Evolutionary conservation across 2,888 invertebrate genomes (phyloP).

Genomic region (Calliphora vomitoria): DNA sequence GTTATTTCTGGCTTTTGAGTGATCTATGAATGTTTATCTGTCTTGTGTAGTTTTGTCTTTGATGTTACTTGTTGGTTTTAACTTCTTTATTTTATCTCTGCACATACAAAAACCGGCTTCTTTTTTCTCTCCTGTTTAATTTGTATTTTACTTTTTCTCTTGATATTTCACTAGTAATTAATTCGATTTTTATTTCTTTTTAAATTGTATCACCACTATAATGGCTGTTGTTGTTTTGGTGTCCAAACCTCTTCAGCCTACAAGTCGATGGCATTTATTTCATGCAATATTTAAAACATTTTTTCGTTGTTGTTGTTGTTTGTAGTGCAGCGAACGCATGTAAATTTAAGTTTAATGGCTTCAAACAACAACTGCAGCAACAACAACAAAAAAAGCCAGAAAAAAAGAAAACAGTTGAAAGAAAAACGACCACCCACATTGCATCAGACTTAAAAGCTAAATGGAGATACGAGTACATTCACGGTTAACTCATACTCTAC

Average conservation of each 20-base stretch:
- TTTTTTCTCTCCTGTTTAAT: not conserved
- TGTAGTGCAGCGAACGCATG: slow-evolving; percentile 63
- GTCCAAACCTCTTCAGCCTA: slow-evolving; percentile 7
- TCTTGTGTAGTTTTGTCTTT: too few relatives aligned
- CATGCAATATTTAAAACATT: slow-evolving; percentile 13
- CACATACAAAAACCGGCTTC: not conserved
- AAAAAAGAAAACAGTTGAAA: slow-evolving; percentile 2
- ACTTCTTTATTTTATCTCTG: too few relatives aligned
- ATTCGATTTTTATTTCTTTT: slow-evolving; percentile 50
- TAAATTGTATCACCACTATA: slow-evolving; percentile 36
- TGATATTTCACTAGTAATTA: slow-evolving; percentile 35
- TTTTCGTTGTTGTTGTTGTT: slow-evolving; percentile 27
- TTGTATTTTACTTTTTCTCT: not conserved
- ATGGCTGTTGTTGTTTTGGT: slow-evolving; percentile 19
- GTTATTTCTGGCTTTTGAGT: too few relatives aligned
- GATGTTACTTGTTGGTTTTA: too few relatives aligned
- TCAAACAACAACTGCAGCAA: slow-evolving; percentile 31
- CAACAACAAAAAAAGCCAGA: not conserved
- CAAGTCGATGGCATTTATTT: slow-evolving; percentile 9
- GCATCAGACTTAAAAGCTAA: slow-evolving; percentile 1
- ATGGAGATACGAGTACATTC: too few relatives aligned
- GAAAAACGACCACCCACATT: slow-evolving; percentile 69
- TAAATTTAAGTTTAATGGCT: slow-evolving; percentile 72
- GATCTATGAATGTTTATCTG: too few relatives aligned
- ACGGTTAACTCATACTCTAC: too few relatives aligned